phyloP scores from a whole-genome alignment of 2,113 vertebrate genomes.

The Perognathus longimembris region DNA sequence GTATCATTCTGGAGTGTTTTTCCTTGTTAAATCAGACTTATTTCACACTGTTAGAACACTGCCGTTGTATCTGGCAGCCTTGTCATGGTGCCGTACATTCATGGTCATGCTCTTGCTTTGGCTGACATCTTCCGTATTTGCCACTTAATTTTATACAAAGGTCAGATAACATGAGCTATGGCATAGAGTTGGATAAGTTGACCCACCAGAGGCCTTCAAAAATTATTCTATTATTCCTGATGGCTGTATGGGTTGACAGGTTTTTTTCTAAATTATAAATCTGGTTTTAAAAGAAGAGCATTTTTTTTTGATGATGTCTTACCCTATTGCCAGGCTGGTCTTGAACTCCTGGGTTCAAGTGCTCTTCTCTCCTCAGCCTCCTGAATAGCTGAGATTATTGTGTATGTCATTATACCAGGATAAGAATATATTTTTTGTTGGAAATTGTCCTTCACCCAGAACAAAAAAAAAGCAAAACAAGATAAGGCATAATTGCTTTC shows the following conservation, averaged over 20 bases:
- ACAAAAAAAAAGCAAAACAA: not conserved
- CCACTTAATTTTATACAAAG: slow-evolving; percentile 50
- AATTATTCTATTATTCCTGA: slow-evolving; percentile 27
- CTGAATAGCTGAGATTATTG: not conserved
- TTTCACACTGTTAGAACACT: slow-evolving; percentile 15
- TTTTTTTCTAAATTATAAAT: slow-evolving; percentile 15
- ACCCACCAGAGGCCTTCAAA: not conserved
- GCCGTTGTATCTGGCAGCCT: not conserved
- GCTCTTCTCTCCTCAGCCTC: not conserved
- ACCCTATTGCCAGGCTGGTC: not conserved
- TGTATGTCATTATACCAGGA: not conserved
- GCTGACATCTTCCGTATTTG: not conserved
- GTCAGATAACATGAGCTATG: not conserved
- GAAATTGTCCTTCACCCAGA: not conserved
- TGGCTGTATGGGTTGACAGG: not conserved
- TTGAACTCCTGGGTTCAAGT: not conserved
- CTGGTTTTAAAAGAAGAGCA: not conserved
- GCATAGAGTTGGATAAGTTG: not conserved
- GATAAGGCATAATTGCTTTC: not conserved
- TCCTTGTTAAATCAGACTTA: not conserved
- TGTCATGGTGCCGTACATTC: not conserved
- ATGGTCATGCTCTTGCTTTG: not conserved
- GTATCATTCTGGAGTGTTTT: slow-evolving; percentile 50
- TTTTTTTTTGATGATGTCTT: not conserved
- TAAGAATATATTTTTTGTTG: not conserved